Conservation (phyloP, 2,888 invertebrate species). For the Netelia inedita region DNA sequence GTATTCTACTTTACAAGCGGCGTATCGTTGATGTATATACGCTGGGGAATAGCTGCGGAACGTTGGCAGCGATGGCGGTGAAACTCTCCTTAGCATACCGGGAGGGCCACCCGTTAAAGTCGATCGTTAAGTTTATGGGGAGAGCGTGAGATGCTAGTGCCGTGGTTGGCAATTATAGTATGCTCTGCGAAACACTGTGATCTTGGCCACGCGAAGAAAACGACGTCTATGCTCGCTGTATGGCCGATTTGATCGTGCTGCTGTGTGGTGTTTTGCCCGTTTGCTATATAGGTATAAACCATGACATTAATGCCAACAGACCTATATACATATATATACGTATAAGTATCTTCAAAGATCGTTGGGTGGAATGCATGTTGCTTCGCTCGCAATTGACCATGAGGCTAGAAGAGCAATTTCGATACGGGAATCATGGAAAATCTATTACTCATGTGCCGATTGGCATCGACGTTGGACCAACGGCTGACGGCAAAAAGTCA, state of each 20-base stretch:
- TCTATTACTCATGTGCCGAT: slow-evolving; percentile 17
- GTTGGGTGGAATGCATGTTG: slow-evolving; percentile 38
- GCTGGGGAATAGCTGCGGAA: slow-evolving; percentile 36
- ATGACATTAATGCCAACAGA: slow-evolving; percentile 8
- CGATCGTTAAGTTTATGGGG: slow-evolving; percentile 84
- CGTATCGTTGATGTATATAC: slow-evolving; percentile 18
- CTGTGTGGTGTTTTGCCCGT: slow-evolving; percentile 31
- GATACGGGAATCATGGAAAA: slow-evolving; percentile 50
- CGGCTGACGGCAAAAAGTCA: too few relatives aligned
- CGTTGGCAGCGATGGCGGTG: slow-evolving; percentile 54
- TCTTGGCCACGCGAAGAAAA: slow-evolving; percentile 80
- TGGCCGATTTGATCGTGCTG: slow-evolving; percentile 29
- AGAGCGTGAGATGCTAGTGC: slow-evolving; percentile 78
- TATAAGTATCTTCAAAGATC: slow-evolving; percentile 36
- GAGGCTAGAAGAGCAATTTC: slow-evolving; percentile 38
- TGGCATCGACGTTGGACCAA: too few relatives aligned
- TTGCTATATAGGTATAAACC: slow-evolving; percentile 5
- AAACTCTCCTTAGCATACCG: slow-evolving; percentile 77
- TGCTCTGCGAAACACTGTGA: slow-evolving; percentile 81
- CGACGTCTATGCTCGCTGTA: slow-evolving; percentile 48
- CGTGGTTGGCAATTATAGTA: slow-evolving; percentile 80
- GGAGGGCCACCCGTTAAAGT: slow-evolving; percentile 79
- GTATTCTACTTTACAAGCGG: slow-evolving; percentile 31
- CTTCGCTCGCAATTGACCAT: slow-evolving; percentile 57
- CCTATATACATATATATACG: background rate